Conservation (phyloP, 2,797 vertebrate species). For the Tarsius wallacei region DNA sequence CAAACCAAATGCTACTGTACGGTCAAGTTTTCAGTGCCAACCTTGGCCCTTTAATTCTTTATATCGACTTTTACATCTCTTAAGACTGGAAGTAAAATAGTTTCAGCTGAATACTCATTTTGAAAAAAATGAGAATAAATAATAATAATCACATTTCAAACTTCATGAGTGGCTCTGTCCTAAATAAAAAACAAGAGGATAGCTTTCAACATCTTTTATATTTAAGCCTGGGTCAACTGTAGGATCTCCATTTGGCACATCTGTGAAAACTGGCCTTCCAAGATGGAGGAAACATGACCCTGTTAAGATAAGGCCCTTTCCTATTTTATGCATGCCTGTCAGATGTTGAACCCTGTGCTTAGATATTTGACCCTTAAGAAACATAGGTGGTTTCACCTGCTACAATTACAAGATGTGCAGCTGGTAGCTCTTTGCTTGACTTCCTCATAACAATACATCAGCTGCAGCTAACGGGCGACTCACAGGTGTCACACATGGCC, state of each 20-base stretch:
- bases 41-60: neutral
- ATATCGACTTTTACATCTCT: neutral
- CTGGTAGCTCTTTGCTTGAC: neutral
- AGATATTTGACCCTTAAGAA: neutral
- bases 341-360: conserved; percentile 15
- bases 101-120: neutral
- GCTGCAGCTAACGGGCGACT: neutral
- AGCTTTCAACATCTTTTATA: neutral
- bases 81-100: conserved; percentile 42
- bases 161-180: neutral
- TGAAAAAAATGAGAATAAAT: neutral
- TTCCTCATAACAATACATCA: neutral
- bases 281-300: conserved; percentile 22
- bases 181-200: conserved; percentile 33
- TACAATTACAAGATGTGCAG: neutral
- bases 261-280: neutral
- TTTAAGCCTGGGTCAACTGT: neutral
- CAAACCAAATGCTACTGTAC: neutral
- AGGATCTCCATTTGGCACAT: neutral
- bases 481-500: neutral
- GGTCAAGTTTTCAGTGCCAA: neutral
- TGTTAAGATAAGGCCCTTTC: conserved; percentile 1
- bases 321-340: conserved; percentile 24
- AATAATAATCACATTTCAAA: conserved; percentile 4
- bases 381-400: neutral